These are phyloP conservation scores for Lottia gigantea DNA, from an alignment of 2,888 invertebrate genomes.

Conservation along the genomic window DNA sequence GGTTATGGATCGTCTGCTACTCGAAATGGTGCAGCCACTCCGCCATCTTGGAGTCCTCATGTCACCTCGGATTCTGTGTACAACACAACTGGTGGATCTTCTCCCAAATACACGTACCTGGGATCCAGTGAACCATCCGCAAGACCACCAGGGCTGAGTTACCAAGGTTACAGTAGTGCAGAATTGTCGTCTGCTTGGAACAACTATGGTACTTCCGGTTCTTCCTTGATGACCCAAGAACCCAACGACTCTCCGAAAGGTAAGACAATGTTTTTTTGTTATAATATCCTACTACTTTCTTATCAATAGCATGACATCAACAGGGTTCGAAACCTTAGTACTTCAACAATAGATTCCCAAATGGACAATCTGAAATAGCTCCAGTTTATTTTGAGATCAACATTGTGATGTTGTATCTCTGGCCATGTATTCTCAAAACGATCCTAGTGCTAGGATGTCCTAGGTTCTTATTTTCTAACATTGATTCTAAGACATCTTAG, in stretches of 20 bases:
- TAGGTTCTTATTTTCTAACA: too few relatives aligned
- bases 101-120: conserved; percentile 15
- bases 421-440: too few relatives aligned
- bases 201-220: neutral
- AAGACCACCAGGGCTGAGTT: conserved; percentile 22
- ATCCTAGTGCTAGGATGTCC: too few relatives aligned
- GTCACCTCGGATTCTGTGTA: conserved; percentile 9
- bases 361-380: too few relatives aligned
- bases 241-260: conserved; percentile 7
- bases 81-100: conserved; percentile 18
- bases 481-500: too few relatives aligned
- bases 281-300: too few relatives aligned
- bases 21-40: conserved; percentile 1
- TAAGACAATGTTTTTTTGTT: neutral
- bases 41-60: conserved; percentile 13
- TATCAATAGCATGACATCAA: too few relatives aligned
- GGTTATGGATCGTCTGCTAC: conserved; percentile 20
- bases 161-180: conserved; percentile 30
- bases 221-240: neutral
- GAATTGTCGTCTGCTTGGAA: conserved; percentile 28
- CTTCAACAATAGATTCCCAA: too few relatives aligned
- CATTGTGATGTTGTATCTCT: too few relatives aligned
- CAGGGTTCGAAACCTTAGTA: too few relatives aligned
- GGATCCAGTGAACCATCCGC: conserved; percentile 17
- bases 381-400: too few relatives aligned